Base-by-base conservation (phyloP, 2,888 invertebrate genomes). In the Phrixothrix hirtus region DNA sequence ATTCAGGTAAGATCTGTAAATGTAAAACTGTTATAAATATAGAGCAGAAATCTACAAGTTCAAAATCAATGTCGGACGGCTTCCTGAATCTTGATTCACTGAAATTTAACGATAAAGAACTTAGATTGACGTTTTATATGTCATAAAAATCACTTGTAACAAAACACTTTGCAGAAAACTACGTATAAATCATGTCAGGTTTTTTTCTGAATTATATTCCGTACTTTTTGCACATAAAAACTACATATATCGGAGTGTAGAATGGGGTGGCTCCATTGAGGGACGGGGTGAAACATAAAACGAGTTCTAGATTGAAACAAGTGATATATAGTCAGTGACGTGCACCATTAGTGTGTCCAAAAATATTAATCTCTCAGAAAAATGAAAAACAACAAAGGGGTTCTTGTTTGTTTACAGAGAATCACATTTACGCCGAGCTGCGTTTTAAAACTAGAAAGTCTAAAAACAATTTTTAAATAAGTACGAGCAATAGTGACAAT, bases 301-400 rank as follows among this genome's bases (percentile, higher is more conserved):
- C 76, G 75, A 70, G 72, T 66, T 73, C 75, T 76, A 76, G 75
- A 77, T 76, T 76, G 77, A 75, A 75, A 76, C 75, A 75, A 75
- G 76, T 77, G 77, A 77, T 77, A 76, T 77, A 77, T 77, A 73
- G 76, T 71, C 74, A 73, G 73, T 75, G 77, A 77, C 76, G 75
- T 74, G 72, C 72, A 72, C 76, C 76, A 77, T 77, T 77, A 77
- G 75, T 73, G 75, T 76, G 77, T 77, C 77, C 75, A 65, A 76
- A 77, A 77, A 77, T 77, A 77, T 77, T 77, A 77, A 77, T 77
- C 76, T 77, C 75, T 69, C 66, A 72, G 72, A 75, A 74, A 73
- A 75, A 74, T 70, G 71, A 74, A 72, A 75, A 74, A 72, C 69
- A 64, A 64, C 58, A 47, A 57, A 55, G 60, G 59, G 59, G 58